phyloP scores from a whole-genome alignment of 2,113 vertebrate genomes.

The Pantherophis guttatus region DNA sequence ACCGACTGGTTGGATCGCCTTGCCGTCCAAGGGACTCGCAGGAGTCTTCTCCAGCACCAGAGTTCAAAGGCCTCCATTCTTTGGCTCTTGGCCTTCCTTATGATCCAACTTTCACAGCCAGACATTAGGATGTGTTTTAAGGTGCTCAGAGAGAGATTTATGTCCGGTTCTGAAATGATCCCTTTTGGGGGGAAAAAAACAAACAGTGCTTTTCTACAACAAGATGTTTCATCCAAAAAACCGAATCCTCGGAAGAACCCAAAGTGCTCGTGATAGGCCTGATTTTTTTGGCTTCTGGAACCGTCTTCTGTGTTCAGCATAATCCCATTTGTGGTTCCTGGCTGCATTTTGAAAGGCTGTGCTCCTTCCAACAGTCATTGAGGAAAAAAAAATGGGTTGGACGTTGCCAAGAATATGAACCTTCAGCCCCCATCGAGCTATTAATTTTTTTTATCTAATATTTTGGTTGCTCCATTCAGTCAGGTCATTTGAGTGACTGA shows the following conservation, averaged over 20 bases:
- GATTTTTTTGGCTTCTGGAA: neutral
- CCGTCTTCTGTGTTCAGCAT: neutral
- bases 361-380: neutral
- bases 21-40: no score
- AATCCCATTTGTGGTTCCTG: neutral
- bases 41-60: no score
- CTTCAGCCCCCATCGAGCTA: neutral
- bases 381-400: neutral
- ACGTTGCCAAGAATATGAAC: neutral
- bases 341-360: neutral
- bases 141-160: neutral
- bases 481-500: neutral
- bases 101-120: no score
- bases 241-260: neutral
- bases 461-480: neutral
- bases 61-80: no score
- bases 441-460: neutral
- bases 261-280: accelerated
- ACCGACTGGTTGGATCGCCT: no score
- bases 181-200: neutral
- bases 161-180: neutral
- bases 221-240: neutral
- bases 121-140: neutral
- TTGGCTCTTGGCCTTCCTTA: no score
- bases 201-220: neutral